A percentile compares a stretch with the other conserved stretches of the same genome.
phyloP scores from a whole-genome alignment of 2,888 invertebrate genomes.

The Ethmia dodecea region DNA sequence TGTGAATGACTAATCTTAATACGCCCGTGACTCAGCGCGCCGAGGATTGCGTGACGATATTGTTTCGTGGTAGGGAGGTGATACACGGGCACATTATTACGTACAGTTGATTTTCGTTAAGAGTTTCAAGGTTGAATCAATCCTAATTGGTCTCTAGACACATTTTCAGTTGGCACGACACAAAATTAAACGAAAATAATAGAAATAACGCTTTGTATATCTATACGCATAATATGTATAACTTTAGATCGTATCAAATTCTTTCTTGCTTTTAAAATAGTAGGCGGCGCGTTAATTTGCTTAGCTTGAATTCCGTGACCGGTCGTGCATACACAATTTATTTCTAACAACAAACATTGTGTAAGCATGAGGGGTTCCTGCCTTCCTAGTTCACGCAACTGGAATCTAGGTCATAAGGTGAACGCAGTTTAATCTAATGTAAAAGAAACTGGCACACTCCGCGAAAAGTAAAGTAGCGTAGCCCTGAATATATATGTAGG shows the following conservation, averaged over 20 bases:
- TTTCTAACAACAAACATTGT: conserved; percentile 41
- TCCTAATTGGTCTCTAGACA: conserved; percentile 27
- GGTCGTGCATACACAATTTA: conserved; percentile 24
- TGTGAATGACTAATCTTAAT: conserved; percentile 61
- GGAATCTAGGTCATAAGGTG: conserved; percentile 51
- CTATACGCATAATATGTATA: no score
- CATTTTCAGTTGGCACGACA: conserved; percentile 35
- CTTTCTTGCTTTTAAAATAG: no score
- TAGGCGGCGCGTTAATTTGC: no score
- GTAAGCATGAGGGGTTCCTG: conserved; percentile 40
- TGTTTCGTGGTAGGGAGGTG: conserved; percentile 26
- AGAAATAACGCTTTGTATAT: no score
- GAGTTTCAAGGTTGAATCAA: conserved; percentile 33
- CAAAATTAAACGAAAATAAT: conserved; percentile 22
- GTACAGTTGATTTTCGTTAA: conserved; percentile 33
- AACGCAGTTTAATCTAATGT: conserved; percentile 13
- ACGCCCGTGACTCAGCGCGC: conserved; percentile 52
- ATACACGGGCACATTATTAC: conserved; percentile 29
- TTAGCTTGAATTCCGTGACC: conserved; percentile 14
- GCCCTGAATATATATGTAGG: no score
- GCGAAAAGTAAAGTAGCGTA: no score
- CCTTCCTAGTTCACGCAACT: conserved; percentile 44
- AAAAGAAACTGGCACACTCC: no score
- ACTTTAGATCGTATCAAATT: no score
- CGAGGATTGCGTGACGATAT: conserved; percentile 39